Percentiles rank a stretch among this genome's conserved stretches.
These are phyloP conservation scores for Callaeas wilsoni DNA, from an alignment of 2,113 vertebrate species.

Conservation along the genomic window DNA sequence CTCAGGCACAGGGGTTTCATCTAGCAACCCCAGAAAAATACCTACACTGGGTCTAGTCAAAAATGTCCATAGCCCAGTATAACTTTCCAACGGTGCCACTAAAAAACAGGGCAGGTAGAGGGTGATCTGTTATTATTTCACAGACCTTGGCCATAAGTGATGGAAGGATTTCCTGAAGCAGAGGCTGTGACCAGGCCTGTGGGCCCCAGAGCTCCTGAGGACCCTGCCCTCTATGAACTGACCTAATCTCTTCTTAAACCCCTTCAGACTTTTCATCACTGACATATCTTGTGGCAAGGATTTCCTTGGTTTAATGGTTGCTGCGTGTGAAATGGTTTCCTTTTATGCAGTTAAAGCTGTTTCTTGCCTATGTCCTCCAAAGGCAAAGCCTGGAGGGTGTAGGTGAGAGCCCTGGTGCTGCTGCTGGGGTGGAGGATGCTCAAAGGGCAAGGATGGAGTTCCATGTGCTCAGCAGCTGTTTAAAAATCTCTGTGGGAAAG, in stretches of 20 bases:
- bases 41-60: neutral
- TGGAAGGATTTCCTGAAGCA: neutral
- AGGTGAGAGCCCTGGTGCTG: fast-evolving
- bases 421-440: neutral
- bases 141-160: neutral
- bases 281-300: neutral
- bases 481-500: neutral
- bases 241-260: neutral
- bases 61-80: neutral
- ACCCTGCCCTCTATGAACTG: neutral
- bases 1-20: neutral
- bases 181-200: neutral
- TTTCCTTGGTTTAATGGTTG: neutral
- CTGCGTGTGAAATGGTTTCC: neutral
- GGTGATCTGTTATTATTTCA: neutral
- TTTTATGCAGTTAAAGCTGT: neutral
- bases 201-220: neutral
- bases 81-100: neutral
- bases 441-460: neutral
- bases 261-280: neutral
- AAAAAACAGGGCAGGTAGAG: neutral
- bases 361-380: neutral
- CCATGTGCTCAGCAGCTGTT: neutral
- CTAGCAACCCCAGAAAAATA: neutral
- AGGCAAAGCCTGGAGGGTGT: neutral